Evolutionary conservation across 2,113 vertebrate species (phyloP).

Genomic region (Rhodinocichla rosea): DNA sequence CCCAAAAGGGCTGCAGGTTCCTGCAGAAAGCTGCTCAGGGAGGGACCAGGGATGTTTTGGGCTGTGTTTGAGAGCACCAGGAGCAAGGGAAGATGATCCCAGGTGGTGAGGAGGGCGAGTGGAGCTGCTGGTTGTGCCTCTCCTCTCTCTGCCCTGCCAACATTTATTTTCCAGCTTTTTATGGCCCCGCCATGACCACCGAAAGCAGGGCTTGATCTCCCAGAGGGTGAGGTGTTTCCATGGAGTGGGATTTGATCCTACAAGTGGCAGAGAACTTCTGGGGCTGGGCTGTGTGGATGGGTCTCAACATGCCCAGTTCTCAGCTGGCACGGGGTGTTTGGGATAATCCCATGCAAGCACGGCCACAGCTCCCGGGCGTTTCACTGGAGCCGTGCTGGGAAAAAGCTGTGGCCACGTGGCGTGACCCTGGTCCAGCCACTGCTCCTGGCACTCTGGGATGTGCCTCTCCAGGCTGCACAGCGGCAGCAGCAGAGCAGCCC

Average conservation of each 20-base stretch:
- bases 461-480: accelerated
- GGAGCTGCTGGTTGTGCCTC: background rate
- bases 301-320: background rate
- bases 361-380: background rate
- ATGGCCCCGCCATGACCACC: background rate
- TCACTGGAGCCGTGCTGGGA: accelerated
- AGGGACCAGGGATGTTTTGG: background rate
- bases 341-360: accelerated
- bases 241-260: background rate
- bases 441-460: accelerated
- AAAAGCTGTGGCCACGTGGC: accelerated
- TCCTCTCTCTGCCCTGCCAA: background rate
- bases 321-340: background rate
- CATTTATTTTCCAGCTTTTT: background rate
- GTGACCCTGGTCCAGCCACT: background rate
- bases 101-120: accelerated
- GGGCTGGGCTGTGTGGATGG: accelerated
- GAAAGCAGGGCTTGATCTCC: background rate
- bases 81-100: background rate
- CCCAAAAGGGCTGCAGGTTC: background rate
- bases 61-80: background rate
- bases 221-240: background rate
- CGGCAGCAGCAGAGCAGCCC: background rate
- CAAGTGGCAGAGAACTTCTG: background rate
- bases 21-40: background rate